Evolutionary conservation across 2,113 vertebrate species (phyloP).

Genomic region (Aramus guarauna): DNA sequence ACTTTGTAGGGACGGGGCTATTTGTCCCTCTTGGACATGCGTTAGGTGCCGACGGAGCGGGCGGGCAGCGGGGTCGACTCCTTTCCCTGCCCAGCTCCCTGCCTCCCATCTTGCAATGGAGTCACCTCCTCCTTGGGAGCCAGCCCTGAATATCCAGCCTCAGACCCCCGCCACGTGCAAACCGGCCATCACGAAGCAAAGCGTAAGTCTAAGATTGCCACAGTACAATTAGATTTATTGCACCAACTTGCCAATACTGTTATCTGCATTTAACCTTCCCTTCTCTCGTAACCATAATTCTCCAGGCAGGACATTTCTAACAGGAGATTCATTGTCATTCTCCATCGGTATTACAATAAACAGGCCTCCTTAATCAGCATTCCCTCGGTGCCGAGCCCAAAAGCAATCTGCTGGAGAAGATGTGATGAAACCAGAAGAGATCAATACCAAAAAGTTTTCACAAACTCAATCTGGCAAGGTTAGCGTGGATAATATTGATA

Average conservation of each 20-base stretch:
- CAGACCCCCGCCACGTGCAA: neutral
- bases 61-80: neutral
- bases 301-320: neutral
- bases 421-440: slow-evolving; percentile 46
- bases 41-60: fast-evolving
- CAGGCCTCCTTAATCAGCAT: slow-evolving; percentile 50
- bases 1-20: neutral
- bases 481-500: slow-evolving; percentile 16
- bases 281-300: neutral
- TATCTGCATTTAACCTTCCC: neutral
- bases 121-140: neutral
- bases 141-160: neutral
- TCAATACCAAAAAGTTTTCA: slow-evolving; percentile 54
- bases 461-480: slow-evolving; percentile 39
- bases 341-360: slow-evolving; percentile 2
- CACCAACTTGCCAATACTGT: neutral
- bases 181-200: fast-evolving
- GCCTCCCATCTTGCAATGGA: neutral
- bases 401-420: slow-evolving; percentile 49
- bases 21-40: neutral
- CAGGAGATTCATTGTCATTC: slow-evolving; percentile 52
- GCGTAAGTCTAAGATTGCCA: neutral
- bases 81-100: neutral
- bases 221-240: neutral
- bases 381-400: neutral